Percentiles rank a stretch among this genome's conserved stretches.
phyloP scores from a whole-genome alignment of 2,888 invertebrate genomes.

The Diabrotica balteata region DNA sequence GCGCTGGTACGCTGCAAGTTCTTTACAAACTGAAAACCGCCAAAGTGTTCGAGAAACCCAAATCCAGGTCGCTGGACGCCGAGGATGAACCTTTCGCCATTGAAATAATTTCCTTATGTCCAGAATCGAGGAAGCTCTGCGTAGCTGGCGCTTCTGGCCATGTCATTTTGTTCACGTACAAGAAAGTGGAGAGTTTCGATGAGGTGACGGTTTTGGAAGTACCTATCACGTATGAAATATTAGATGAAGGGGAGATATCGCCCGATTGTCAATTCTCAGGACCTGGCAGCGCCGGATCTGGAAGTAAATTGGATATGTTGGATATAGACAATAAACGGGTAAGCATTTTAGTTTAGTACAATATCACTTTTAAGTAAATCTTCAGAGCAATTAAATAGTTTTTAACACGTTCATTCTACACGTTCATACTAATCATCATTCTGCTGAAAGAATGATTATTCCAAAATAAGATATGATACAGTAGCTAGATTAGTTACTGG shows the following conservation, averaged over 20 bases:
- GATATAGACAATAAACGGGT: constrained; percentile 65
- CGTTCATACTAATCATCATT: too few species aligned
- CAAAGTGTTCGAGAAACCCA: constrained; percentile 84
- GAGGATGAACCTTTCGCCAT: constrained; percentile 91
- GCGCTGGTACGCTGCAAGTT: constrained; percentile 93
- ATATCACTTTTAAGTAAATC: too few species aligned
- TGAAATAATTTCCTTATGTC: constrained; percentile 88
- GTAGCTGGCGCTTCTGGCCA: constrained; percentile 93
- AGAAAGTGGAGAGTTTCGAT: constrained; percentile 85
- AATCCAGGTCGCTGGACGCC: constrained; percentile 68
- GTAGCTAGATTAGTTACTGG: too few species aligned
- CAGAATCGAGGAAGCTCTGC: constrained; percentile 89
- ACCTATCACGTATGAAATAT: constrained; percentile 82
- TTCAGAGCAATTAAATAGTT: too few species aligned
- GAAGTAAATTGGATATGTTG: constrained; percentile 54
- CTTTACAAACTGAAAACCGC: constrained; percentile 98
- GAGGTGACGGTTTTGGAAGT: constrained; percentile 77
- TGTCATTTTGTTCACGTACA: constrained; percentile 94
- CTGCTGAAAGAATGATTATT: too few species aligned
- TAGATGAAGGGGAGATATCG: constrained; percentile 80
- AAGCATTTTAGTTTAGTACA: constrained; percentile 20
- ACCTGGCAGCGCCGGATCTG: constrained; percentile 57
- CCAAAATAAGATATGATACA: too few species aligned
- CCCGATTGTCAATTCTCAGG: constrained; percentile 78
- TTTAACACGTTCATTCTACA: too few species aligned